A percentile compares a stretch with the other conserved stretches of the same genome.
These are phyloP conservation scores for Sarcophaga carnaria DNA, from an alignment of 2,888 invertebrate species.

Conservation along the genomic window DNA sequence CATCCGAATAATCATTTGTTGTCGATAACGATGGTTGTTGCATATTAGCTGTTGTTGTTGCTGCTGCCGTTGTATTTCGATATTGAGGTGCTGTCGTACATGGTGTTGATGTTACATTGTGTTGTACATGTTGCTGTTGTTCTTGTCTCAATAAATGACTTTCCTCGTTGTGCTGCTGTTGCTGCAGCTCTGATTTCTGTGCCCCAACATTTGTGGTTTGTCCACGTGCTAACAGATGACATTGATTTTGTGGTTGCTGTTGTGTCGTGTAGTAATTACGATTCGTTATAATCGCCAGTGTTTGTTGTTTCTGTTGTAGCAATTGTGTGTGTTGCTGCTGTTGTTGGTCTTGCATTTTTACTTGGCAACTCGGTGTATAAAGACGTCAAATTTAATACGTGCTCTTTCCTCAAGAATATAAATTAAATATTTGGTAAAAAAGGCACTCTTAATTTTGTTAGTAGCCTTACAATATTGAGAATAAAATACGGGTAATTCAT, in stretches of 20 bases:
- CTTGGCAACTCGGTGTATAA: no score
- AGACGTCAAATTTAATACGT: no score
- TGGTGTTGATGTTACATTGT: slow-evolving; percentile 50
- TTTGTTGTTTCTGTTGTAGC: slow-evolving; percentile 70
- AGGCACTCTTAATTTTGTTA: no score
- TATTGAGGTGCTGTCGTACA: slow-evolving; percentile 73
- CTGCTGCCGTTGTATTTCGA: slow-evolving; percentile 82
- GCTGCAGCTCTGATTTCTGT: slow-evolving; percentile 48
- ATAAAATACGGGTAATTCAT: no score
- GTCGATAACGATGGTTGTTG: slow-evolving; percentile 29
- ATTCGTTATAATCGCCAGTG: slow-evolving; percentile 63
- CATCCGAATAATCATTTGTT: neutral
- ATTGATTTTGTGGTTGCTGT: slow-evolving; percentile 72
- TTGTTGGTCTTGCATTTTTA: slow-evolving; percentile 70
- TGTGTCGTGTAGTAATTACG: slow-evolving; percentile 70
- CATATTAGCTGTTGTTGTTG: slow-evolving; percentile 59
- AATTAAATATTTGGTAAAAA: no score
- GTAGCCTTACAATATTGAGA: no score
- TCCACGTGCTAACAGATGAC: slow-evolving; percentile 69
- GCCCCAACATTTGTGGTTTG: slow-evolving; percentile 69
- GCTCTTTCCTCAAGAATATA: no score
- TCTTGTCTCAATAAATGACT: slow-evolving; percentile 67
- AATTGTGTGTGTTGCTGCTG: slow-evolving; percentile 70
- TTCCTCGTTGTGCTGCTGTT: slow-evolving; percentile 48
- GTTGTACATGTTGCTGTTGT: slow-evolving; percentile 52